Conservation (phyloP, 2,888 invertebrate species). For the Coremacera marginata region DNA sequence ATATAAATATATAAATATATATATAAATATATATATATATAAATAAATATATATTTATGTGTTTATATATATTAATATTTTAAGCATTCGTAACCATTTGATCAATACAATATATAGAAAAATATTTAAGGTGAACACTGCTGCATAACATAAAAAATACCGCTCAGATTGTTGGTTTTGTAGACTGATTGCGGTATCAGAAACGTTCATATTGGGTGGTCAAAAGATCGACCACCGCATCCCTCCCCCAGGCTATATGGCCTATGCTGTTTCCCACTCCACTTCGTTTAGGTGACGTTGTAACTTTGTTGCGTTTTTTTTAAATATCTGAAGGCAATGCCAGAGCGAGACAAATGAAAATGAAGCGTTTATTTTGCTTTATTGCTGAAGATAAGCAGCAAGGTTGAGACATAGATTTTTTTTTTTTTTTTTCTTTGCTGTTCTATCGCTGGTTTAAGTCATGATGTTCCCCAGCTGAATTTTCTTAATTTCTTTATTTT, state of each 20-base stretch:
- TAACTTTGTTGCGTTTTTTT: constrained; percentile 36
- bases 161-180: background rate
- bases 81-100: background rate
- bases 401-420: constrained; percentile 58
- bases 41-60: no score
- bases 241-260: background rate
- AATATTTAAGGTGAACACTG: background rate
- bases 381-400: constrained; percentile 64
- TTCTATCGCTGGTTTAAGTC: constrained; percentile 12
- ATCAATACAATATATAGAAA: background rate
- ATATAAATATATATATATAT: no score
- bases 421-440: background rate
- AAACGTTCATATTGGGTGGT: constrained; percentile 36
- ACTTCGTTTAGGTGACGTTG: constrained; percentile 51
- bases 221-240: background rate
- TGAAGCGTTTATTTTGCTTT: constrained; percentile 67
- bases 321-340: constrained; percentile 52
- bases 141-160: background rate
- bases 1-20: no score
- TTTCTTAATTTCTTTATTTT: constrained; percentile 41
- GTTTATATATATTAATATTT: no score
- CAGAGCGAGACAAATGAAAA: constrained; percentile 64
- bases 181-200: background rate
- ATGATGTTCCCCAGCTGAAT: constrained; percentile 19
- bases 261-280: background rate